Base-by-base conservation (phyloP, 1,140 invertebrate species). In the Zaprionus nigranus region DNA sequence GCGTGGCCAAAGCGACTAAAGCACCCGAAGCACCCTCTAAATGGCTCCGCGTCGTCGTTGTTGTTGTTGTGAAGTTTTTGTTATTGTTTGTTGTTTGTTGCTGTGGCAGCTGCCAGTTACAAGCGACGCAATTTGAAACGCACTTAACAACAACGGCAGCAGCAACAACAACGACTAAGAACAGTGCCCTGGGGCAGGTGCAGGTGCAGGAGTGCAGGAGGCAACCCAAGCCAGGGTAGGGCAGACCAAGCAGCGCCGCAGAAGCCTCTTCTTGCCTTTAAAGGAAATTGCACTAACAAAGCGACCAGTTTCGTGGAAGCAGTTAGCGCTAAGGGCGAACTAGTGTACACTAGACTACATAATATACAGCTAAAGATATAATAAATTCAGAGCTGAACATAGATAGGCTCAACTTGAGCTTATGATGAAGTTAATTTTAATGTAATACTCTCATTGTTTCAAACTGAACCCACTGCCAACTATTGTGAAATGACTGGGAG, bases 1-100 rank as follows among this genome's bases (percentile, higher is more conserved):
- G 68, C 74, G 57, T 71, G 61, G 17, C 67, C 60, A 59, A 69
- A 75, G 26, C 59, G 53, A 26, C 51, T n/a, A 63, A 59, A 63
- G 34, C 24, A 43, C 36, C 36, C 36, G 36, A 38, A 13, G 36
- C 36, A 38, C 40, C 40, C 40, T 46, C n/a, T 17, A 46, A 46
- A 20, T 46, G 40, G 6, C 6, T 46, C 7, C n/a, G 40, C 40
- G n/a, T 38, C 36, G 38, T 24, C 22, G 4, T 28, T 53, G 36
- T 24, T 60, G 26, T 43, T 57, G 64, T 54, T 67, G 40, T 38
- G 43, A 49, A 46, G 59, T 61, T 54, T 59, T 71, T 57, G 53
- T 38, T 71, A 28, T 66, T 59, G 54, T 53, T 53, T 13, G 56
- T 22, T 4, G n/a, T 24, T 53, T 63, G 69, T 17, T 64, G 53